These are phyloP conservation scores for Lapara coniferarum DNA, from an alignment of 2,888 invertebrate species.

Conservation along the genomic window DNA sequence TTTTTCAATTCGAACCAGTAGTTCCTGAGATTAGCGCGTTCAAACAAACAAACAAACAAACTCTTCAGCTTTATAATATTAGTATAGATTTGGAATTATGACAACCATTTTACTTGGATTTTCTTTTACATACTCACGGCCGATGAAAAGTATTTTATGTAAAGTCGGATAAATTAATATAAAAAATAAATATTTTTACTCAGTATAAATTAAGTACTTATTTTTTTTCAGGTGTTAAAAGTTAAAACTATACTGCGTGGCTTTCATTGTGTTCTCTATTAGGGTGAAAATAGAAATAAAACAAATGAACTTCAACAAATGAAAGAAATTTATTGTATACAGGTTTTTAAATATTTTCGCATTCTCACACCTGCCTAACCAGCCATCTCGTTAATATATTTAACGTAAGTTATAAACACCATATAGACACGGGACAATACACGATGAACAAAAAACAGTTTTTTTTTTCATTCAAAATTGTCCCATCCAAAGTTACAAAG, in stretches of 20 bases:
- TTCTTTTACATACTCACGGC: no score
- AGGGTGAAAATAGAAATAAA: slow-evolving; percentile 55
- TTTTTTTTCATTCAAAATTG: slow-evolving; percentile 36
- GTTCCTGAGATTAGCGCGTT: no score
- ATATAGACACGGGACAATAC: slow-evolving; percentile 77
- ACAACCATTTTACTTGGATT: no score
- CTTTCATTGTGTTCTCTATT: neutral
- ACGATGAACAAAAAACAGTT: slow-evolving; percentile 66
- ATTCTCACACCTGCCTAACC: slow-evolving; percentile 78
- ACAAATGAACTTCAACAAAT: slow-evolving; percentile 79
- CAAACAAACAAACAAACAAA: no score
- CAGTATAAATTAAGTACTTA: no score
- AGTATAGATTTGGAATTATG: no score
- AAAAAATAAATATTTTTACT: no score
- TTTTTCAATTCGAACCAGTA: no score
- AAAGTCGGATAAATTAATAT: no score
- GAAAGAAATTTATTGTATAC: slow-evolving; percentile 84
- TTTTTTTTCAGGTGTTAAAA: no score
- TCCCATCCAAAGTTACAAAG: slow-evolving; percentile 63
- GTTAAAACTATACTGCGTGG: neutral
- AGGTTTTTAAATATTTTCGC: slow-evolving; percentile 82
- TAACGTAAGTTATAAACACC: slow-evolving; percentile 81
- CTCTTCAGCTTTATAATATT: no score
- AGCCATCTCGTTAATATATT: slow-evolving; percentile 75
- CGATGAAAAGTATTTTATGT: no score